Base-by-base conservation (phyloP, 2,888 invertebrate genomes). In the Hirtodrosophila trivittata region DNA sequence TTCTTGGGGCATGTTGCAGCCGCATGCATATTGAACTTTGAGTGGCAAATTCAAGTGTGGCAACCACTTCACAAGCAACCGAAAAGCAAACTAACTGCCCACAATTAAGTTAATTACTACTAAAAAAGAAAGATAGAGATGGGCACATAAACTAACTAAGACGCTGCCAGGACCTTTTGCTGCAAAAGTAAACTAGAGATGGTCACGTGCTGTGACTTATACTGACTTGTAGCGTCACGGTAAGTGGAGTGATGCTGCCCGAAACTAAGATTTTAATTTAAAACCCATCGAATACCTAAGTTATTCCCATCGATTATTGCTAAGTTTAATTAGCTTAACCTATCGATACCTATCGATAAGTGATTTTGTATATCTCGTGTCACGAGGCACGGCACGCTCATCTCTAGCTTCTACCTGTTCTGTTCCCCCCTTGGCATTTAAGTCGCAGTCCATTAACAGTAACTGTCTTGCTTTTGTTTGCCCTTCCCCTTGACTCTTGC, bases 91-190 rank as follows among this genome's bases (percentile, higher is more conserved):
- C 49, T 54, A 78, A 81, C 59, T 64, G 75, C 64, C 65, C 54
- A 57, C 77, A 82, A 80, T 85, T 80, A 77, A 70, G 56, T 65
- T 73, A 76, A 77, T 83, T 80, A 75, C 65, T 68, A 28, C 9
- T 49, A 51, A 21, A 39, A 32, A 45, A 56, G 51, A 38, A 26
- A 37, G 35, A 35, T 13, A 46, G 41, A 54, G 56, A 50, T 50
- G 42, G 42, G 43, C 38, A 32, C 47, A 46, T 62, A 51, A 38
- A 56, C 32, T 39, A 46, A 46, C 52, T 21, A 35, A 39, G 66
- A 21, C 5, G 18, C 18, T 21, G 18, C 18, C 18, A 21, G 3
- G 5, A 21, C n/a, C n/a, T n/a, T n/a, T n/a, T n/a, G n/a, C n/a
- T n/a, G n/a, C n/a, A n/a, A n/a, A n/a, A n/a, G n/a, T n/a, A n/a